Evolutionary conservation across 1,140 invertebrate genomes (phyloP), one percentile per base, ranked within the genome.

Genomic region (Cyclina sinensis): DNA sequence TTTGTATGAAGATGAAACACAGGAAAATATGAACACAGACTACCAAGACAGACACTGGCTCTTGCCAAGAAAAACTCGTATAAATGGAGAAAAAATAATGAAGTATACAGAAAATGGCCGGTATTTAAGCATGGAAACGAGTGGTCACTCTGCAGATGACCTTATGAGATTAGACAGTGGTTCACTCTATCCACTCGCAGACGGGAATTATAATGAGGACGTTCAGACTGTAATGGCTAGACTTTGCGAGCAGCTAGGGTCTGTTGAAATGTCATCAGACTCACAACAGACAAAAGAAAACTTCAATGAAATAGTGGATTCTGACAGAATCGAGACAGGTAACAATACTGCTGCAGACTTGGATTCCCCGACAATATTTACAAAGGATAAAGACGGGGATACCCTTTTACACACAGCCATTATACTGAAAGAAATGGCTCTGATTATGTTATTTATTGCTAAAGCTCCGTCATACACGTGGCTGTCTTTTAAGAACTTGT

Each of bases 351-450:
- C n/a, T 30, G 37, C 2, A 43, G 9, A 74, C 70, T 48, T 43
- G 37, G 70, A 48, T 74, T 24, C 35, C 1, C 35, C 37, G 35
- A 74, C 70, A 74, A 74, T 65, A 18, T 65, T 30, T 65, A 46
- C 73, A 5, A 39, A 37, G 30, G 78, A 88, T 32, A 30, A 73
- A n/a, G 86, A 88, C 51, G 86, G 86, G 7, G 86, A 62, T 84
- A 91, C 90, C 18, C 85, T 89, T n/a, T 65, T 93, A 24, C 92
- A 93, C 51, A 37, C 91, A 79, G 91, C 91, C 16, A 91, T 93
- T n/a, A 92, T 93, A 35, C 70, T 89, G 46, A 43, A 78, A 24
- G 57, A 90, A 4, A 59, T 62, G 37, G 46, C 86, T 5, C 59
- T 93, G 21, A 83, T 89, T 16, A 82, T 84, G 39, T 74, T 79